Percentiles rank a stretch among this genome's conserved stretches.
phyloP scores from a whole-genome alignment of 2,113 vertebrate genomes.

The Zeus faber region DNA sequence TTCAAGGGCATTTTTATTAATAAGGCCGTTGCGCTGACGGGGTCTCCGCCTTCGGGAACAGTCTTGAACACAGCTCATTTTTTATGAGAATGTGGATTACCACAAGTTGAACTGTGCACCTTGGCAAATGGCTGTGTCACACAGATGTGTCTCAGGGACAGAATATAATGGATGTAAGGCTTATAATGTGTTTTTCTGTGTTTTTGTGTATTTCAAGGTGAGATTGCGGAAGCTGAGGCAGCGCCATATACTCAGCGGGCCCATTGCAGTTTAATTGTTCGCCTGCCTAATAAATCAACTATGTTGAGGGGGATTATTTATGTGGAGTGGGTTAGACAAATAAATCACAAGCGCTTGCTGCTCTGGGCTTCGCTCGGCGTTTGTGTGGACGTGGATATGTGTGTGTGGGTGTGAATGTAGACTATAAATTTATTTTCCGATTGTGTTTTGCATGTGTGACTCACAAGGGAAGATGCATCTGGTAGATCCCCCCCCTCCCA shows the following conservation, averaged over 20 bases:
- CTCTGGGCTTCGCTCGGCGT: neutral
- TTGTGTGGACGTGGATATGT: neutral
- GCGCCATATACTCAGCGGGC: neutral
- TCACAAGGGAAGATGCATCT: neutral
- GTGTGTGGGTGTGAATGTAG: neutral
- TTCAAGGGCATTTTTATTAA: too few species aligned
- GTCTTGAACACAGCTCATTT: too few species aligned
- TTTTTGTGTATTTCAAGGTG: neutral
- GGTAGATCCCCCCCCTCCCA: neutral
- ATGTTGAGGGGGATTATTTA: neutral
- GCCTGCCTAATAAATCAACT: neutral
- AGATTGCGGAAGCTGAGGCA: neutral
- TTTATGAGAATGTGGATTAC: neutral
- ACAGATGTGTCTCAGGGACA: neutral
- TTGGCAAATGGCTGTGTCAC: neutral
- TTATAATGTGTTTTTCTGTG: neutral
- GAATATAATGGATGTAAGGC: neutral
- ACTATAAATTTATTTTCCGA: too few species aligned
- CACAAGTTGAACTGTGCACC: neutral
- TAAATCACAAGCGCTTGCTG: neutral
- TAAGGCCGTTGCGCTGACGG: too few species aligned
- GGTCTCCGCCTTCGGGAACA: too few species aligned
- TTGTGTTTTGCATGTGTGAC: neutral
- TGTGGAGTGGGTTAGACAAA: neutral
- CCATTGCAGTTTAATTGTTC: neutral